Evolutionary conservation across 2,113 vertebrate genomes (phyloP), one percentile per base, ranked within the genome.

Genomic region (Crotalus viridis): DNA sequence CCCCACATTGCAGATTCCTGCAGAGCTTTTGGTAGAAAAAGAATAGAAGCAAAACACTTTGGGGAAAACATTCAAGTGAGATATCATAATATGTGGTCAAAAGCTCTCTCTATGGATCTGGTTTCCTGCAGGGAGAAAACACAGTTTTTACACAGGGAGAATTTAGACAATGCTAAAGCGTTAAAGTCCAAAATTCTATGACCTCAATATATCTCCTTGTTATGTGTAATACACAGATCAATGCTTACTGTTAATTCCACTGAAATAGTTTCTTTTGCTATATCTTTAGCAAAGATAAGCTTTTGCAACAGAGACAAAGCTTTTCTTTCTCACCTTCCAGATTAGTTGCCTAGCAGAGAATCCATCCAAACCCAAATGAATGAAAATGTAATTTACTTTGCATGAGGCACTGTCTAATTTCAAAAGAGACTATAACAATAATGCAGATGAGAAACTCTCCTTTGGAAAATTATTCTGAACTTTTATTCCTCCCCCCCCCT

Each of bases 331-430:
- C 10, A 43, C 93, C 92, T 91, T 94, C 57, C 88, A 97, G 87
- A 95, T 90, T 95, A 96, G 97, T 98, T 98, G 97, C 98, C 97
- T 97, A 96, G 97, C 97, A 92, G 43, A 61, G 87, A 93, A 95
- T 95, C 96, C 57, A 93, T 88, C 87, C 54, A 92, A 52, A 94
- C 91, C 95, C 96, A 88, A 96, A 97, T 90, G 94, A 97, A 97
- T 96, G 96, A 97, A 97, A 95, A 95, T 95, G 95, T 97, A 97
- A 98, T 97, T 98, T 95, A 97, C 91, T 98, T 97, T 94, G 91
- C 95, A 97, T 96, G 96, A 97, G 96, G 96, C 94, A 93, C 92
- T 92, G 95, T 93, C 93, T 92, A 93, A 51, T 95, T 97, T 95
- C 95, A 93, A 96, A 95, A 95, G 96, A 94, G 93, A 90, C 94